These are phyloP conservation scores for Napeogenes inachia DNA, from an alignment of 2,888 invertebrate genomes.

Conservation along the genomic window DNA sequence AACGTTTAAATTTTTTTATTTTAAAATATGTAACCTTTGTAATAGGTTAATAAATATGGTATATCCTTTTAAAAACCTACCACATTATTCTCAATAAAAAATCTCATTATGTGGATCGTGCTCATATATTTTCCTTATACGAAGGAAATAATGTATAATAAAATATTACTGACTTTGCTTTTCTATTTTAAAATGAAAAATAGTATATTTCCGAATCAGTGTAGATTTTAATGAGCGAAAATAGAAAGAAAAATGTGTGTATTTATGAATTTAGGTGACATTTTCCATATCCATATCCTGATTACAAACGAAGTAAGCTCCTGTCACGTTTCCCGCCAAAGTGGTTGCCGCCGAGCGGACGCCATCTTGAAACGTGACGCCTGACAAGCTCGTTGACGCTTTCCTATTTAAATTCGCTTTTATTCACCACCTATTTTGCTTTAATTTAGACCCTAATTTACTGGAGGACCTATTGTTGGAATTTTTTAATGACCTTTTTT, in stretches of 20 bases:
- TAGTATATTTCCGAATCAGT: neutral
- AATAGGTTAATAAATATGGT: too few relatives aligned
- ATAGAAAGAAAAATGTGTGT: neutral
- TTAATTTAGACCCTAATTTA: conserved; percentile 56
- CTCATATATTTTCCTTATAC: too few relatives aligned
- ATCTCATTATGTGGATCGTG: too few relatives aligned
- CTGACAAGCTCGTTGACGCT: conserved; percentile 50
- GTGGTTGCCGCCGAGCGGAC: conserved; percentile 45
- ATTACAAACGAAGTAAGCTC: conserved; percentile 23
- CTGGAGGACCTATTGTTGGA: conserved; percentile 52
- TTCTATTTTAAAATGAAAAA: too few relatives aligned
- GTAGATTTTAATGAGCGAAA: neutral
- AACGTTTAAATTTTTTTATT: too few relatives aligned
- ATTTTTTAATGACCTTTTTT: conserved; percentile 47
- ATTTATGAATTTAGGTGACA: conserved; percentile 13
- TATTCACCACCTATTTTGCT: conserved; percentile 57
- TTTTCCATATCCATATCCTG: conserved; percentile 18
- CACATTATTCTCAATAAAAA: too few relatives aligned
- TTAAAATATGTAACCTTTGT: too few relatives aligned
- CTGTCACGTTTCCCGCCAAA: conserved; percentile 63
- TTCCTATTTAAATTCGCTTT: conserved; percentile 66
- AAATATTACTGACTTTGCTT: too few relatives aligned
- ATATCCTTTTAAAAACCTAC: too few relatives aligned
- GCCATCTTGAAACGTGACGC: conserved; percentile 69
- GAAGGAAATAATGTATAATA: too few relatives aligned